Conservation (phyloP, 2,888 invertebrate species). For the Allolobophora icterica region DNA sequence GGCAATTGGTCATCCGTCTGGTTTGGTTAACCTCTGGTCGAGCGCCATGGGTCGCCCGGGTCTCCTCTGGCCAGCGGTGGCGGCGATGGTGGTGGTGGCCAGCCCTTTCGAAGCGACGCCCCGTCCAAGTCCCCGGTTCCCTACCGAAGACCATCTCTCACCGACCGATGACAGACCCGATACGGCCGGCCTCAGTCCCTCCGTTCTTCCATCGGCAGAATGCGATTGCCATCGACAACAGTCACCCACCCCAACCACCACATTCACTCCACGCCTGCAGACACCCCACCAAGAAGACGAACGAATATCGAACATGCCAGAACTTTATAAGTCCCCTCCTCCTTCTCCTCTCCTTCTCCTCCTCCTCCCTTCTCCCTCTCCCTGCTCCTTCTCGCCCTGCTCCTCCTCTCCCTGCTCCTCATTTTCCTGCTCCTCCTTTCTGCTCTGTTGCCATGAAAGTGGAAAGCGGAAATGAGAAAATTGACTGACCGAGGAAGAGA, state of each 20-base stretch:
- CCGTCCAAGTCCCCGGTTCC: constrained; percentile 19
- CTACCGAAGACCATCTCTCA: constrained; percentile 20
- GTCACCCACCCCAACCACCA: not conserved
- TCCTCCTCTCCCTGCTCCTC: no score
- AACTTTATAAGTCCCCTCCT: not conserved
- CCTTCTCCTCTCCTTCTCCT: not conserved
- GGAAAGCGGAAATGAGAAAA: not conserved
- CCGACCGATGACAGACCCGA: constrained; percentile 24
- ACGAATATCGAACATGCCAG: constrained; percentile 13
- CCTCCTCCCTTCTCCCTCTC: not conserved
- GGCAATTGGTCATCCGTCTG: constrained; percentile 26
- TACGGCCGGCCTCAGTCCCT: not conserved
- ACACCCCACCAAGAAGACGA: not conserved
- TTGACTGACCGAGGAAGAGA: not conserved
- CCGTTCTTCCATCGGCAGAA: not conserved
- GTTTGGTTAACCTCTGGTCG: constrained; percentile 17
- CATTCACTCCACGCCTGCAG: constrained; percentile 3
- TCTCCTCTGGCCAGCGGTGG: not conserved
- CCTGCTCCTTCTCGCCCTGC: not conserved
- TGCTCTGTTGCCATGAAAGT: not conserved
- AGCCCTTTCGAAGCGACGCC: not conserved
- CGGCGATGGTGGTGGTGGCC: not conserved
- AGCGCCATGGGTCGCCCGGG: not conserved
- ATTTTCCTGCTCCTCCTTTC: not conserved
- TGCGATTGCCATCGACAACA: not conserved